Evolutionary conservation across 1,140 invertebrate genomes (phyloP), one percentile per base, ranked within the genome.

Genomic region (Dendrolimus punctatus): DNA sequence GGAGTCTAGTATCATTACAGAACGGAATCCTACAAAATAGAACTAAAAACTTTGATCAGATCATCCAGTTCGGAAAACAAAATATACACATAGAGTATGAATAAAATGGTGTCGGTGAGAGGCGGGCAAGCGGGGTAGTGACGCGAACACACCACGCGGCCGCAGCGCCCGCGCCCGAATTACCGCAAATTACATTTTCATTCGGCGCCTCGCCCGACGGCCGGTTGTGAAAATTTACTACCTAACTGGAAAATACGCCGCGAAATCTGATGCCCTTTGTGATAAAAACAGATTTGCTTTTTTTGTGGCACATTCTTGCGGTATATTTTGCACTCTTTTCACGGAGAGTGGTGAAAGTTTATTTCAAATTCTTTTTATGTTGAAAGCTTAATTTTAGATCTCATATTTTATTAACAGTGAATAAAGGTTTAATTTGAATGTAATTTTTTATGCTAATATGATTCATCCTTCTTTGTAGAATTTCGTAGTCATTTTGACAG

Each of bases 171-270:
- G 57, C 65, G 62, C 64, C 47, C 65, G 64, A 68, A 66, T 64
- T 55, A 73, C 73, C 73, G 61, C 73, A 73, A 76, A 76, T 76
- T 74, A 74, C 71, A 74, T 71, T 80, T 80, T 74, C 73, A 76
- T 70, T 70, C 70, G 57, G 63, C 69, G 61, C 73, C 66, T 61
- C 62, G 58, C 57, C 55, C 55, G 56, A 49, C 53, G 57, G 50
- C 38, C 52, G 60, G 55, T 65, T 65, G 61, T 62, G 60, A 61
- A 62, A 68, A 62, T 71, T 71, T 66, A 68, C 70, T 62, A 63
- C 55, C 55, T 62, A 60, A 68, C 55, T 61, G 59, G 49, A 57
- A 63, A 70, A 71, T 63, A 67, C 60, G 48, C 45, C 60, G 64
- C 44, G 50, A 53, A 49, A 64, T 60, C 58, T 57, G 47, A 57